phyloP scores from a whole-genome alignment of 2,113 vertebrate species.

The Patagioenas fasciata region DNA sequence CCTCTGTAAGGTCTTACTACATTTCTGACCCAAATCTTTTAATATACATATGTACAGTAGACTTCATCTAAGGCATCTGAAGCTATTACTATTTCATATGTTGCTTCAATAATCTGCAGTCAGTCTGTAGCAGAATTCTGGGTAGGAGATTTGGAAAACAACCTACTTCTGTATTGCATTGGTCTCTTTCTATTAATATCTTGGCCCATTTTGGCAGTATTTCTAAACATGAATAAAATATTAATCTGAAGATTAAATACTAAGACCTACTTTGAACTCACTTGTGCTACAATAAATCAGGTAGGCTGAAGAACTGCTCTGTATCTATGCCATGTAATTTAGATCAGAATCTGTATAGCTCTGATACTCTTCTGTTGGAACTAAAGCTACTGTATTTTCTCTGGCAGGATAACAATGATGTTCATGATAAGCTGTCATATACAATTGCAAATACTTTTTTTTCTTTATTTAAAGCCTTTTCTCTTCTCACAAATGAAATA shows the following conservation, averaged over 20 bases:
- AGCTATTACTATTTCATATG: background rate
- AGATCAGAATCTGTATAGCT: background rate
- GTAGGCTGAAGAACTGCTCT: background rate
- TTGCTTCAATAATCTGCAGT: background rate
- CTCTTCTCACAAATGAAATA: background rate
- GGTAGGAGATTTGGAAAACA: slow-evolving; percentile 8
- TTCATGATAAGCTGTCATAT: background rate
- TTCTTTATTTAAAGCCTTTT: background rate
- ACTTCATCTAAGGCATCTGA: background rate
- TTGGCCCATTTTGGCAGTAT: background rate
- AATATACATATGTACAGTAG: background rate
- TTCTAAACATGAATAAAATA: slow-evolving; percentile 30
- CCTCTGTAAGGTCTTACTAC: background rate
- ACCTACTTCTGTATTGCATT: background rate
- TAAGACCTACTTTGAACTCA: background rate
- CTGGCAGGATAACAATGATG: background rate
- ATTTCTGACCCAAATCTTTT: slow-evolving; percentile 3
- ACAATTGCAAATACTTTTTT: background rate
- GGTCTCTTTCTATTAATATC: slow-evolving; percentile 20
- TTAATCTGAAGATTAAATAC: slow-evolving; percentile 32
- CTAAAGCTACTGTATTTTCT: background rate
- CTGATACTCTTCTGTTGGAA: background rate
- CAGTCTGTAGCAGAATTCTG: background rate
- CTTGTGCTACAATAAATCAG: background rate
- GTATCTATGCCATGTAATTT: background rate